Conservation (phyloP, 2,113 vertebrate genomes). For the Pampusana beccarii region DNA sequence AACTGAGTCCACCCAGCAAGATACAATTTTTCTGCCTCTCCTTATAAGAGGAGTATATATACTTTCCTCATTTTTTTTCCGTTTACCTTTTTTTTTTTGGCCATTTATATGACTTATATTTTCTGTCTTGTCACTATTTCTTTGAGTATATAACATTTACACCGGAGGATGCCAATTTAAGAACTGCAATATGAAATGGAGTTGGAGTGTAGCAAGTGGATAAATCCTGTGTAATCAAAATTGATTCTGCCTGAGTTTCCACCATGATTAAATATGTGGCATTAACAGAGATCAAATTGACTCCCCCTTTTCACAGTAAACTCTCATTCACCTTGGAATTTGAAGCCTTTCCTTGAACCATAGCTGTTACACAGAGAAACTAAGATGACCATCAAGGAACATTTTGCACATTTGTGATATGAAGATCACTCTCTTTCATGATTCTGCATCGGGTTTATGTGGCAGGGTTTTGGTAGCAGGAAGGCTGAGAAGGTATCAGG, state of each 20-base stretch:
- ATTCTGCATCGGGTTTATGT: not conserved
- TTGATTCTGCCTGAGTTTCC: not conserved
- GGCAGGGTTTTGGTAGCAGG: not conserved
- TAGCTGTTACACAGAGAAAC: not conserved
- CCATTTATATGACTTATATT: not conserved
- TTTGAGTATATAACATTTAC: not conserved
- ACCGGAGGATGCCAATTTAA: not conserved
- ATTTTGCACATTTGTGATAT: not conserved
- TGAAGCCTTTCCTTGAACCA: not conserved
- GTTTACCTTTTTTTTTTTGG: not conserved
- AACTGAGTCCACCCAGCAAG: not conserved
- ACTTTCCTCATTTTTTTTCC: not conserved
- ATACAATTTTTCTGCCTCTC: not conserved
- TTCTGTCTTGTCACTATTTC: not conserved
- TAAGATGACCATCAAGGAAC: not conserved
- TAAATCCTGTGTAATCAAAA: constrained; percentile 15
- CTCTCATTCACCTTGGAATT: not conserved
- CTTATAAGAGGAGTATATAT: not conserved
- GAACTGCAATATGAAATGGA: constrained; percentile 5
- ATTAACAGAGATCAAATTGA: not conserved
- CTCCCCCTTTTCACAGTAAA: not conserved
- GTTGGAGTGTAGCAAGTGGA: not conserved
- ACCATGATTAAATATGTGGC: not conserved
- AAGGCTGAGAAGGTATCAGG: not conserved
- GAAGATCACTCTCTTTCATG: not conserved